These are phyloP conservation scores for Pachycephus smyrnensis DNA, from an alignment of 2,888 invertebrate genomes.

Conservation along the genomic window DNA sequence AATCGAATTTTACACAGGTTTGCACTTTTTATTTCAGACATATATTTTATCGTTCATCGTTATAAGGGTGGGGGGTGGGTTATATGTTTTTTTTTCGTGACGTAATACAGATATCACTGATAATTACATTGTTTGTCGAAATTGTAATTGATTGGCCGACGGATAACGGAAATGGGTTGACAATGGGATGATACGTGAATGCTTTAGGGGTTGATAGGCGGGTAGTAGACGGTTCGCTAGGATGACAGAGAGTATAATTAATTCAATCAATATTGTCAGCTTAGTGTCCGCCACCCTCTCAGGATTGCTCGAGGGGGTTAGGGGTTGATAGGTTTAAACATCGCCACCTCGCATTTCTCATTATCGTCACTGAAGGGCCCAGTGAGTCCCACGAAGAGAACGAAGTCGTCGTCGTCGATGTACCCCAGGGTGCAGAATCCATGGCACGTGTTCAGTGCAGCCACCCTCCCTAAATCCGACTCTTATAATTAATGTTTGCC, in stretches of 20 bases:
- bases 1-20: no score
- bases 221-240: not conserved
- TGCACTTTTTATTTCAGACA: no score
- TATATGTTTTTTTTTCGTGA: not conserved
- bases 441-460: constrained; percentile 24
- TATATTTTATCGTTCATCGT: no score
- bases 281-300: constrained; percentile 21
- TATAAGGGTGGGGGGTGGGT: no score
- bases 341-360: constrained; percentile 39
- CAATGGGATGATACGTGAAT: not conserved
- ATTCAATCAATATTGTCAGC: constrained; percentile 31
- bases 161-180: not conserved
- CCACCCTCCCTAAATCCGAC: constrained; percentile 47
- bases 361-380: constrained; percentile 34
- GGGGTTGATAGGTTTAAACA: constrained; percentile 39
- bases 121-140: not conserved
- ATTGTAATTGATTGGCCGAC: not conserved
- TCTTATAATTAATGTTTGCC: constrained; percentile 60
- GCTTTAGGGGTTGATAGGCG: not conserved
- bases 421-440: constrained; percentile 40
- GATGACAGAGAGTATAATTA: constrained; percentile 20
- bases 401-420: constrained; percentile 37
- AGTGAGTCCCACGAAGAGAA: constrained; percentile 16
- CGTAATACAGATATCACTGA: not conserved
- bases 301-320: constrained; percentile 10